These are phyloP conservation scores for Esox lucius DNA, from an alignment of 2,797 vertebrate genomes.

Conservation along the genomic window DNA sequence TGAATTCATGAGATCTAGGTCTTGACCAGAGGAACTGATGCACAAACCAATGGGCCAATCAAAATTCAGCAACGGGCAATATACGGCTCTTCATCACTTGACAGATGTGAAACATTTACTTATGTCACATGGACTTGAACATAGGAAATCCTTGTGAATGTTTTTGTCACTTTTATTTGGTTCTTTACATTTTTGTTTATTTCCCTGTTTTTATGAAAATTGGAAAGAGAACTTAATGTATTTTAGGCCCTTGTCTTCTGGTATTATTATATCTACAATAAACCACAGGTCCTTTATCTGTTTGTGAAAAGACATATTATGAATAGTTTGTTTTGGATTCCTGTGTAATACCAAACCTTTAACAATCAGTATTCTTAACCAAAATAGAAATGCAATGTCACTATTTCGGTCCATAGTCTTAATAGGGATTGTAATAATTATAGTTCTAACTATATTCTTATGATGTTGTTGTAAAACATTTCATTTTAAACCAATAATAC, in stretches of 20 bases:
- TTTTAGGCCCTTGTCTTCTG: constrained; percentile 64
- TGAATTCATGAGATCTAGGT: neutral
- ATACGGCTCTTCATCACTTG: constrained; percentile 10
- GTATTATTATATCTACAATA: constrained; percentile 62
- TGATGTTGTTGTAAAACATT: constrained; percentile 50
- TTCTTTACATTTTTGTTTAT: constrained; percentile 43
- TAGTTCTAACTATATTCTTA: constrained; percentile 40
- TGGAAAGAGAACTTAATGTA: constrained; percentile 53
- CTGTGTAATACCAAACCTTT: constrained; percentile 73
- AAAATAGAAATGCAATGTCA: constrained; percentile 26
- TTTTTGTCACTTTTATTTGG: constrained; percentile 59
- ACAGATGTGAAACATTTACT: constrained; percentile 33
- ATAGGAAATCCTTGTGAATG: constrained; percentile 46
- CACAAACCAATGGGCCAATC: neutral
- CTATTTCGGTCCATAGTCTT: constrained; percentile 28
- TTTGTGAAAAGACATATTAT: constrained; percentile 70
- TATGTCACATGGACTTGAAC: constrained; percentile 23
- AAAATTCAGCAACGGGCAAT: neutral
- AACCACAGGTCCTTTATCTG: constrained; percentile 68
- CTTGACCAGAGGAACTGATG: neutral
- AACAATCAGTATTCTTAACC: neutral
- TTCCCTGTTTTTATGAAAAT: constrained; percentile 57
- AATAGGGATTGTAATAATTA: constrained; percentile 61
- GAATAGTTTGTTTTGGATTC: constrained; percentile 73
- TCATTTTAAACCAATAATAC: constrained; percentile 26